phyloP scores from a whole-genome alignment of 92 coral and sea anemone species.

The Zoanthus solanderi region DNA sequence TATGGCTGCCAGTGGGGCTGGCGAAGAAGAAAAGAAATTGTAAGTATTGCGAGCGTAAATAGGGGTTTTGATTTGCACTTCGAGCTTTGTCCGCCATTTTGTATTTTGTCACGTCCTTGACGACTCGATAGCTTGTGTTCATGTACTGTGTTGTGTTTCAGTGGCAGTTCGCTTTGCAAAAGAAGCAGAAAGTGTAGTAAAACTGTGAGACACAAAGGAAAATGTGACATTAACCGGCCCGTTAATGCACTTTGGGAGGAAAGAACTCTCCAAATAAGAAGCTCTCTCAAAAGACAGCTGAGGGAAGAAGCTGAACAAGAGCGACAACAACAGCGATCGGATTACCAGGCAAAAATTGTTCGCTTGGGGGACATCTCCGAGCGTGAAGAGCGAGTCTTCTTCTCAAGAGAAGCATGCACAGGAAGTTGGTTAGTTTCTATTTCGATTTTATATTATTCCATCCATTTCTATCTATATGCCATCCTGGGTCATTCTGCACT shows the following conservation, averaged over 20 bases:
- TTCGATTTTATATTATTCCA: background rate
- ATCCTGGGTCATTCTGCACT: constrained; percentile 13
- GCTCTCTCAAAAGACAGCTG: constrained; percentile 18
- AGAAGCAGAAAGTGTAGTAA: constrained; percentile 21
- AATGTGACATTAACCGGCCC: constrained; percentile 7
- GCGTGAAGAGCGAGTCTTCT: background rate
- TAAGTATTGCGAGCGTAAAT: constrained; percentile 21
- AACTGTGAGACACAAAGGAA: background rate
- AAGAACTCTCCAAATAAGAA: no score
- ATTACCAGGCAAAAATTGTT: background rate
- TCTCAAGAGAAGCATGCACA: constrained; percentile 8
- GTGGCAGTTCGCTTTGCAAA: constrained; percentile 1
- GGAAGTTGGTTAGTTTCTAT: constrained; percentile 18
- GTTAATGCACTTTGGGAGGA: background rate
- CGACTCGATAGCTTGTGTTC: constrained; percentile 4
- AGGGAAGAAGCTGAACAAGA: constrained; percentile 11
- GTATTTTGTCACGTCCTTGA: constrained; percentile 3
- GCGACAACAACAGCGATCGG: background rate
- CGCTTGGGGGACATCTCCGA: background rate
- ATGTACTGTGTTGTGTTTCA: background rate
- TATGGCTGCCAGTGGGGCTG: constrained; percentile 22
- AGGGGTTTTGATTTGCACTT: constrained; percentile 17
- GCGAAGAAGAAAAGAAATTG: constrained; percentile 25
- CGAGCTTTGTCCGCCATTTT: constrained; percentile 11
- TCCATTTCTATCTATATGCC: constrained; percentile 14